Conservation (phyloP, 2,888 invertebrate species). For the Eupeodes latifasciatus region DNA sequence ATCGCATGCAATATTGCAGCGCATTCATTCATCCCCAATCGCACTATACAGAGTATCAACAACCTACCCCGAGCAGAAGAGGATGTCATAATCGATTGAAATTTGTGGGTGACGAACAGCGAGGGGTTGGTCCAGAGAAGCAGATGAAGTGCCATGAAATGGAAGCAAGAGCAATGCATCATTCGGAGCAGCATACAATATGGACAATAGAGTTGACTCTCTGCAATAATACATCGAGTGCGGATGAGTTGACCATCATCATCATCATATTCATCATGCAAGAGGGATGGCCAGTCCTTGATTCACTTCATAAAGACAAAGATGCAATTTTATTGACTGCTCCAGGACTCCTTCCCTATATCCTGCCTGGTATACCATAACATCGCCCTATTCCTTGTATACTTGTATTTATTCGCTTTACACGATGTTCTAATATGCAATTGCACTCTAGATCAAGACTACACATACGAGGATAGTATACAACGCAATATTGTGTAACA, state of each 20-base stretch:
- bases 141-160: background rate
- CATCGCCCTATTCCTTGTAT: background rate
- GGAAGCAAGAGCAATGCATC: constrained; percentile 64
- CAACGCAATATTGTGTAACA: constrained; percentile 13
- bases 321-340: constrained; percentile 70
- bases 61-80: background rate
- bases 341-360: constrained; percentile 20
- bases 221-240: constrained; percentile 46
- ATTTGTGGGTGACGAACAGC: constrained; percentile 11
- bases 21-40: constrained; percentile 59
- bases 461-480: background rate
- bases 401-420: background rate
- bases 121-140: background rate
- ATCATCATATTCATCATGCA: background rate
- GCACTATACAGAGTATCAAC: background rate
- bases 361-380: background rate
- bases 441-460: constrained; percentile 7
- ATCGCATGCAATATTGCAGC: constrained; percentile 74
- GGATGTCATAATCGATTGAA: constrained; percentile 72
- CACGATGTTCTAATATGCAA: constrained; percentile 22
- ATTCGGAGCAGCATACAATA: constrained; percentile 50
- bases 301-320: constrained; percentile 65
- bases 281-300: constrained; percentile 16
- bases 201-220: constrained; percentile 54
- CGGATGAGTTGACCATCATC: constrained; percentile 3